Conservation (phyloP, 2,888 invertebrate species). For the Syrista parreyssii region DNA sequence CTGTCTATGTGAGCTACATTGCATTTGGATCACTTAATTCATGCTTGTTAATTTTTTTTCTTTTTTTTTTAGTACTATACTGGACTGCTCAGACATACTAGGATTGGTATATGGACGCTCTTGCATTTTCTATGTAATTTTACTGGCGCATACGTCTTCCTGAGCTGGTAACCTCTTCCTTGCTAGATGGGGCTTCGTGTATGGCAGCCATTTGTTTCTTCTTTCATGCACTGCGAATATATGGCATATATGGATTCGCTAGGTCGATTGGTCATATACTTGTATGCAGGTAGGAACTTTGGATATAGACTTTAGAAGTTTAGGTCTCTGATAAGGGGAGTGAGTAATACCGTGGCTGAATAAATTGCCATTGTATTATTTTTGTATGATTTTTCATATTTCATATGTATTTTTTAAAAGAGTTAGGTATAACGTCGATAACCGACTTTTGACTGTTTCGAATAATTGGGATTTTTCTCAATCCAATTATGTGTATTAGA, state of each 20-base stretch:
- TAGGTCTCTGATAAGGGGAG: neutral
- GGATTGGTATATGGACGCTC: neutral
- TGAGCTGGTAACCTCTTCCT: neutral
- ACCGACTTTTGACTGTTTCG: neutral
- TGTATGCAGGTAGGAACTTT: neutral
- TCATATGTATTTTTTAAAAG: neutral
- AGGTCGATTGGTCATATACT: neutral
- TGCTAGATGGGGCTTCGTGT: neutral
- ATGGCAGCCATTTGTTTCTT: neutral
- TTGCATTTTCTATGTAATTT: neutral
- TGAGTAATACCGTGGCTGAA: neutral
- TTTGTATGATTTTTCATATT: neutral
- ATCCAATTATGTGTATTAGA: neutral
- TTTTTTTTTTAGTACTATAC: neutral
- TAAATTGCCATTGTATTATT: neutral
- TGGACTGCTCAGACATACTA: neutral
- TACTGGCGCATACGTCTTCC: neutral
- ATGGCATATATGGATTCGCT: neutral
- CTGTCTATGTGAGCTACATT: neutral
- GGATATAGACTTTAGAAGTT: neutral
- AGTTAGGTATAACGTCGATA: neutral
- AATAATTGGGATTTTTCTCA: neutral
- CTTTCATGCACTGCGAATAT: neutral
- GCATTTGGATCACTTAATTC: neutral
- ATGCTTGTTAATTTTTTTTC: neutral